Percentiles rank a stretch among this genome's conserved stretches.
Conservation (phyloP, 2,888 invertebrate genomes). For the Morpho deidamia region DNA sequence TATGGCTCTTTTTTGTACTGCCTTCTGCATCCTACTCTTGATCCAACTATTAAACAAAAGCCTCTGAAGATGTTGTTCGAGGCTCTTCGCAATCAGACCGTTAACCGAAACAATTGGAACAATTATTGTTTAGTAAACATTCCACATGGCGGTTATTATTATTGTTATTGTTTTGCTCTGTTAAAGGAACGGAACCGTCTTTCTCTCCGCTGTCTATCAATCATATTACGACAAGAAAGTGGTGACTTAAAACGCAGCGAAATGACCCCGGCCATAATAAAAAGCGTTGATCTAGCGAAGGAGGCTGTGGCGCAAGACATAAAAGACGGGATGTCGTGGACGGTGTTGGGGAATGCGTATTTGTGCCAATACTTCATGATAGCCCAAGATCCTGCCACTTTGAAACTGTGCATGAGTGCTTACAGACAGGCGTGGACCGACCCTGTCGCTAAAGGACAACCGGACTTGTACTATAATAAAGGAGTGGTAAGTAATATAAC, state of each 20-base stretch:
- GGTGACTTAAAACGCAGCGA: slow-evolving; percentile 60
- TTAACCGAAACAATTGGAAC: no score
- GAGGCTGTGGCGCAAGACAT: slow-evolving; percentile 89
- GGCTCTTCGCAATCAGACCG: no score
- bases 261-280: slow-evolving; percentile 79
- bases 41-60: no score
- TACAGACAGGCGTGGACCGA: slow-evolving; percentile 88
- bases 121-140: no score
- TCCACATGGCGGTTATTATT: no score
- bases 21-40: no score
- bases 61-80: no score
- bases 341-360: slow-evolving; percentile 90
- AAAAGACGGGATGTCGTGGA: slow-evolving; percentile 89
- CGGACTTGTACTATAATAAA: slow-evolving; percentile 91
- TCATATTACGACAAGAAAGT: slow-evolving; percentile 84
- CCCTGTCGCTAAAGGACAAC: slow-evolving; percentile 82
- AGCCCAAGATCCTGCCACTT: slow-evolving; percentile 83
- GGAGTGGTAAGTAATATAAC: slow-evolving; percentile 90
- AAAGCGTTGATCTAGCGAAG: slow-evolving; percentile 87
- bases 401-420: slow-evolving; percentile 87
- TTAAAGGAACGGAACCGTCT: slow-evolving; percentile 84
- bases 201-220: slow-evolving; percentile 88
- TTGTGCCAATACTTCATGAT: slow-evolving; percentile 87
- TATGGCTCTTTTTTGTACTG: no score
- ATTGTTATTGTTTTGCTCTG: slow-evolving; percentile 8